Conservation (phyloP, 2,888 invertebrate species). For the Drosophila prostipennis region DNA sequence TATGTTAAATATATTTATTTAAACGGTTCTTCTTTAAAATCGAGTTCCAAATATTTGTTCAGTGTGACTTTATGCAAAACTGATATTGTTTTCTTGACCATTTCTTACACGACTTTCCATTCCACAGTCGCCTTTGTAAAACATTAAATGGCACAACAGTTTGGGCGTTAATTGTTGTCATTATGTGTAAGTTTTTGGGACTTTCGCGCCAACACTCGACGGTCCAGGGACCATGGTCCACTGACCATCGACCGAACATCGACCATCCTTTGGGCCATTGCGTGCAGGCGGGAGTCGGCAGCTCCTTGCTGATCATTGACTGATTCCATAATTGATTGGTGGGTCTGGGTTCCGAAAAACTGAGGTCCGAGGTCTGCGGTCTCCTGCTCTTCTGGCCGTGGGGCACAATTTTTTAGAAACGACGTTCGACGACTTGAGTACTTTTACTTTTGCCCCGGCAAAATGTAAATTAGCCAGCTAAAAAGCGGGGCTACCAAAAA, state of each 20-base stretch:
- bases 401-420: conserved; percentile 74
- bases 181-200: conserved; percentile 54
- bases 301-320: conserved; percentile 70
- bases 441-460: conserved; percentile 65
- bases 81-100: neutral
- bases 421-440: conserved; percentile 37
- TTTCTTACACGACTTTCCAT: conserved; percentile 4
- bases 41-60: neutral
- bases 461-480: conserved; percentile 70
- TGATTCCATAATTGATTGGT: conserved; percentile 76
- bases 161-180: conserved; percentile 56
- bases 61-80: neutral
- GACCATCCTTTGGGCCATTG: conserved; percentile 48
- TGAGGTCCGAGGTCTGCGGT: neutral
- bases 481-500: conserved; percentile 36
- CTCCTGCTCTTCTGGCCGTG: conserved; percentile 34
- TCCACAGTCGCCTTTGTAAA: neutral
- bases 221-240: neutral
- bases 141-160: conserved; percentile 34
- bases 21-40: no score
- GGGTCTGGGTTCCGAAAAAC: conserved; percentile 3
- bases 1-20: no score
- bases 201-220: conserved; percentile 28
- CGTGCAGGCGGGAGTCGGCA: conserved; percentile 46
- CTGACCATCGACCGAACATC: neutral